phyloP scores from a whole-genome alignment of 2,888 invertebrate genomes.

The Rhogogaster chlorosoma region DNA sequence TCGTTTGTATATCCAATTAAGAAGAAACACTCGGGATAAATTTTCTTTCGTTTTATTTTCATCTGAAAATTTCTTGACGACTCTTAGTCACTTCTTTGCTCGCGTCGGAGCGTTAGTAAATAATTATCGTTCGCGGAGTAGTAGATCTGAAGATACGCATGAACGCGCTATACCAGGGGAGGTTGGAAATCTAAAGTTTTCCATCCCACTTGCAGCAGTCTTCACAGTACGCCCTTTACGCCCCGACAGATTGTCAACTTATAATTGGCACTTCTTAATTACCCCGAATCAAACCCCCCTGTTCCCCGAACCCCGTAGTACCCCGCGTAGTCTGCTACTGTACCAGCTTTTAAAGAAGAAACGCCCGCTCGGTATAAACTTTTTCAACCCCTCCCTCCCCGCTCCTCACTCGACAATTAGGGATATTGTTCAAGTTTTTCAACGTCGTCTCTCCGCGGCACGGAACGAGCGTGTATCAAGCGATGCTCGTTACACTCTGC shows the following conservation, averaged over 20 bases:
- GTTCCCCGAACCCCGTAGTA: background rate
- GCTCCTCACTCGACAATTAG: slow-evolving; percentile 58
- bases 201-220: slow-evolving; percentile 23
- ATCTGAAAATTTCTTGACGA: background rate
- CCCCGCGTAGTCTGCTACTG: slow-evolving; percentile 57
- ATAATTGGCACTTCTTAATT: slow-evolving; percentile 69
- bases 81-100: background rate
- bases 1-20: background rate
- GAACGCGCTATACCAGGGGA: slow-evolving; percentile 56
- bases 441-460: slow-evolving; percentile 48
- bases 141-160: slow-evolving; percentile 58
- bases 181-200: slow-evolving; percentile 43
- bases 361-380: slow-evolving; percentile 55
- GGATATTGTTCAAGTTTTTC: slow-evolving; percentile 63
- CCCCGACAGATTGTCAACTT: slow-evolving; percentile 66
- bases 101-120: slow-evolving; percentile 50
- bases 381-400: slow-evolving; percentile 39
- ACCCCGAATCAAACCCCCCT: slow-evolving; percentile 62
- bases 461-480: slow-evolving; percentile 60
- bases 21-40: background rate
- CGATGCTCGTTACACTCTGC: slow-evolving; percentile 1
- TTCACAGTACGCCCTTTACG: slow-evolving; percentile 41
- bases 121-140: slow-evolving; percentile 60
- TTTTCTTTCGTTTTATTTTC: background rate
- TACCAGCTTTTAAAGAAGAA: slow-evolving; percentile 54